Evolutionary conservation across 2,113 vertebrate genomes (phyloP).

Genomic region (Pygoscelis adeliae): DNA sequence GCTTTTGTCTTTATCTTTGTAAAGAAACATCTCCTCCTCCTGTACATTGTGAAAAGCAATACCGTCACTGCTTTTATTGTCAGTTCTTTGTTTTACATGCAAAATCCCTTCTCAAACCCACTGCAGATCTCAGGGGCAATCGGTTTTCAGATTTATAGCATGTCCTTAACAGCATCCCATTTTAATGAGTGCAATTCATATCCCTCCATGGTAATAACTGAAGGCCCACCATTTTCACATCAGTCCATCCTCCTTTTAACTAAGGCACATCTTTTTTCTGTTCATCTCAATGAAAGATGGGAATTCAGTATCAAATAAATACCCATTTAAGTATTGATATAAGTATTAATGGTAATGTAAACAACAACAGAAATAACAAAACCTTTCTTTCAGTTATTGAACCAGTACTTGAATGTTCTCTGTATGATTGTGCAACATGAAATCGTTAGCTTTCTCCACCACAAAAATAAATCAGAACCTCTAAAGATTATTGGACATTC

Average conservation of each 20-base stretch:
- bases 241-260: neutral
- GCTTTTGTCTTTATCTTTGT: neutral
- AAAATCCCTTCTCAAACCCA: neutral
- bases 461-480: neutral
- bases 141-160: neutral
- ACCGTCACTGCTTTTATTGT: neutral
- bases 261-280: neutral
- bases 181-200: neutral
- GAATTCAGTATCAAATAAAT: neutral
- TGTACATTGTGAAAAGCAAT: neutral
- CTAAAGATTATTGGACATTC: neutral
- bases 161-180: neutral
- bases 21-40: neutral
- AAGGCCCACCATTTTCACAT: neutral
- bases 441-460: neutral
- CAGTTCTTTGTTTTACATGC: neutral
- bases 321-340: neutral
- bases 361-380: neutral
- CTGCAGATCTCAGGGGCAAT: neutral
- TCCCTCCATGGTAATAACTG: neutral
- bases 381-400: neutral
- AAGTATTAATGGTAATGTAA: neutral
- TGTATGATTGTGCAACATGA: neutral
- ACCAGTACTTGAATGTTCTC: neutral
- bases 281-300: neutral